A percentile compares a stretch with the other conserved stretches of the same genome.
phyloP scores from a whole-genome alignment of 1,140 invertebrate genomes.

The Drosophila ironensis region DNA sequence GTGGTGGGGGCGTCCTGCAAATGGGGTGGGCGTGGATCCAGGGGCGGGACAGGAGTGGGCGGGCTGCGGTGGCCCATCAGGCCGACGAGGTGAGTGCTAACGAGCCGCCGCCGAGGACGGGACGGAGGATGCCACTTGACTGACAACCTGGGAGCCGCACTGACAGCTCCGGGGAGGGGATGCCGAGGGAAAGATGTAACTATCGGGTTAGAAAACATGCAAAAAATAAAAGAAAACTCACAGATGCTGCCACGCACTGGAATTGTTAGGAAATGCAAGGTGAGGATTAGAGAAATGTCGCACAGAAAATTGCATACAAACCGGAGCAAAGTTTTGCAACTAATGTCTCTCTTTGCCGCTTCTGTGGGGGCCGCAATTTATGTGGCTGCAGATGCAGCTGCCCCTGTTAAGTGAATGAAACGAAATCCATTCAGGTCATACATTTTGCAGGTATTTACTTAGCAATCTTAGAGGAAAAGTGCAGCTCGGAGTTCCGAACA shows the following conservation, averaged over 20 bases:
- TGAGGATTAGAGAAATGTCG: constrained; percentile 72
- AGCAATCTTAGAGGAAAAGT: neutral
- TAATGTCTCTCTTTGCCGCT: constrained; percentile 32
- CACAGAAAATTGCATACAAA: constrained; percentile 54
- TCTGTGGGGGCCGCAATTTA: constrained; percentile 20
- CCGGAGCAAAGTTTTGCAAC: constrained; percentile 62
- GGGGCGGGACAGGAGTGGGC: neutral
- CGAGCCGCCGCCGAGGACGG: constrained; percentile 55
- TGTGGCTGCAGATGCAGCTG: constrained; percentile 18
- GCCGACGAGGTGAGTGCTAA: constrained; percentile 62
- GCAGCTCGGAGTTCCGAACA: neutral
- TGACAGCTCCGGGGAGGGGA: constrained; percentile 22
- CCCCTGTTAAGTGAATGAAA: constrained; percentile 25
- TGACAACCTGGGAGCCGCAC: constrained; percentile 58
- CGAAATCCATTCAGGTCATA: neutral
- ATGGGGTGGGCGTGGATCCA: neutral
- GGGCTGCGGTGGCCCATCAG: constrained; percentile 32
- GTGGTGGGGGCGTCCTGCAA: neutral
- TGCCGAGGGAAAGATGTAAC: constrained; percentile 2
- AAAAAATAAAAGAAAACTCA: neutral
- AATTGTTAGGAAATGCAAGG: constrained; percentile 72
- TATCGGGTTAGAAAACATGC: neutral
- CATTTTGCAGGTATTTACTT: constrained; percentile 1
- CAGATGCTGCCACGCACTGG: constrained; percentile 38
- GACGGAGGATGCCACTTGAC: constrained; percentile 68